These are phyloP conservation scores for Podarcis raffonei DNA, from an alignment of 2,113 vertebrate species.

Conservation along the genomic window DNA sequence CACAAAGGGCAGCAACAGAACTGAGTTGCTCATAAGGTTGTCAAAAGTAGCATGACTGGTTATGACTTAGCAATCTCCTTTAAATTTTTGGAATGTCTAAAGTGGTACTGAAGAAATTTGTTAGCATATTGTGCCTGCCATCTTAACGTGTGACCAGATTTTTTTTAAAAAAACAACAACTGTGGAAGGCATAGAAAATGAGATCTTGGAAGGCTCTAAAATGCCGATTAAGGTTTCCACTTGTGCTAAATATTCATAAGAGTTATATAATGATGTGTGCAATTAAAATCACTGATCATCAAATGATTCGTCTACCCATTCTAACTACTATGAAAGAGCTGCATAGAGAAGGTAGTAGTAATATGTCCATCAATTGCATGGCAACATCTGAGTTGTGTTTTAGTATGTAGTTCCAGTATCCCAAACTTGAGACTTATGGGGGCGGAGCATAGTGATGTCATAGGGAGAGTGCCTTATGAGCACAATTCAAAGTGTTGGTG, in stretches of 20 bases:
- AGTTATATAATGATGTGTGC: not conserved
- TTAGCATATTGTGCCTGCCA: not conserved
- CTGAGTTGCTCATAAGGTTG: not conserved
- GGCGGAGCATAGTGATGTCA: no score
- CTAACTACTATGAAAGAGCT: not conserved
- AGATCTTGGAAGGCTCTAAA: not conserved
- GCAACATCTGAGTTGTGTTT: not conserved
- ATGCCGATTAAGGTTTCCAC: not conserved
- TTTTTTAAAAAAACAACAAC: not conserved
- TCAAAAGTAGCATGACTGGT: not conserved
- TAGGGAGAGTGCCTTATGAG: no score
- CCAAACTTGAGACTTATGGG: no score
- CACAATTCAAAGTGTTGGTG: no score
- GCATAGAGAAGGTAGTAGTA: not conserved
- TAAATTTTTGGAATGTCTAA: not conserved
- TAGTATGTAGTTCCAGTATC: no score
- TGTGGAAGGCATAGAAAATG: not conserved
- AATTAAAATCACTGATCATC: conserved; percentile 21
- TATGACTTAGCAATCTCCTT: not conserved
- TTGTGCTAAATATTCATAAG: conserved; percentile 19
- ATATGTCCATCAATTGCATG: no score
- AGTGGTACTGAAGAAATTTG: not conserved
- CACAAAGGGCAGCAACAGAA: not conserved
- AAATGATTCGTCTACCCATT: not conserved
- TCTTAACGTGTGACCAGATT: not conserved